Percentiles rank a stretch among this genome's conserved stretches.
Conservation (phyloP, 2,113 vertebrate genomes). For the Phyllostomus discolor region DNA sequence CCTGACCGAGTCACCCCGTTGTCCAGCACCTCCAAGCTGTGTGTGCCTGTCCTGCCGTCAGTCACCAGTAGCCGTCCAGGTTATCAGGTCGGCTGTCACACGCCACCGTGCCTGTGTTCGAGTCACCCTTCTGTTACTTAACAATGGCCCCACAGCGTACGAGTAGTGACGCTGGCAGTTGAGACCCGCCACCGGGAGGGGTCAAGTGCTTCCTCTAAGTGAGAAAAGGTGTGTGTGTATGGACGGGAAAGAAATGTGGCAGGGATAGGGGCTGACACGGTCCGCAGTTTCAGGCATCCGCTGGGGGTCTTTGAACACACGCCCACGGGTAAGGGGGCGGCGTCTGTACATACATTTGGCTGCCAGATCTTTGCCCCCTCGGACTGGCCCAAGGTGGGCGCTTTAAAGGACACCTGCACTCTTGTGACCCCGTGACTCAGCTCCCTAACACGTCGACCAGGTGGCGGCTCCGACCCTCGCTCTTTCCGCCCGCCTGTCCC, state of each 20-base stretch:
- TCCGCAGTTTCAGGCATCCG: background rate
- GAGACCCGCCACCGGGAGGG: accelerated
- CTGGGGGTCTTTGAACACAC: background rate
- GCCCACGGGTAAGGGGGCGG: background rate
- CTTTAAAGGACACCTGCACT: background rate
- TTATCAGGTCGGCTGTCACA: accelerated
- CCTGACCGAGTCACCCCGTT: accelerated
- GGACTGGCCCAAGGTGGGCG: background rate
- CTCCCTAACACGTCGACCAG: background rate
- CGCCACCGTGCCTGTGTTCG: background rate
- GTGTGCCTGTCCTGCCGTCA: background rate
- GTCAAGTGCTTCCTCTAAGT: background rate
- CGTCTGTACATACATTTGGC: background rate
- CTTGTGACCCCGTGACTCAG: accelerated
- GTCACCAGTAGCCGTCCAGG: background rate
- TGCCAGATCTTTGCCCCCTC: background rate
- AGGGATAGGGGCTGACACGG: accelerated
- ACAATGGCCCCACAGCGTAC: background rate
- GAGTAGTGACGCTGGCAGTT: accelerated
- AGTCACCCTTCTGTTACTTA: background rate
- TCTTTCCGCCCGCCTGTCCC: background rate
- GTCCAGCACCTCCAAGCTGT: background rate
- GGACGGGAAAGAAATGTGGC: accelerated
- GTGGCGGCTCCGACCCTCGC: constrained; percentile 3
- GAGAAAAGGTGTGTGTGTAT: background rate